phyloP scores from a whole-genome alignment of 2,888 invertebrate genomes.

The Antitype chi region DNA sequence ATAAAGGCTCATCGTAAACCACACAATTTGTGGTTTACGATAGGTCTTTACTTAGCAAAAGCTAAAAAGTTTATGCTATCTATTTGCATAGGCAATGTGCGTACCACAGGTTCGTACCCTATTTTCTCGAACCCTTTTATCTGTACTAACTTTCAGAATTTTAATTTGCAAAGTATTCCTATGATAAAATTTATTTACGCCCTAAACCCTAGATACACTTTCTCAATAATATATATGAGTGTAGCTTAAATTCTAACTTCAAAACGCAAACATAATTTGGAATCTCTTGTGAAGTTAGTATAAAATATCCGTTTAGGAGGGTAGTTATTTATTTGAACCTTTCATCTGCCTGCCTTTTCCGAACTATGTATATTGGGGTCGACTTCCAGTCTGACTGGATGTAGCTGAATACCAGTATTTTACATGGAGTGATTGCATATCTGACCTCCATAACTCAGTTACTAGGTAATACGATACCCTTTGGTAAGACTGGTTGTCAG shows the following conservation, averaged over 20 bases:
- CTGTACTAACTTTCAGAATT: slow-evolving; percentile 39
- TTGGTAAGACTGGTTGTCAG: no score
- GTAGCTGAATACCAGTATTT: no score
- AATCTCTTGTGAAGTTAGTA: background rate
- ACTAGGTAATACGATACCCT: no score
- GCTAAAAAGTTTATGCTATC: slow-evolving; percentile 39
- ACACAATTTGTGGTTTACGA: slow-evolving; percentile 43
- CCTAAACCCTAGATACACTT: background rate
- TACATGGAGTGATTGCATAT: no score
- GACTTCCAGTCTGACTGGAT: no score
- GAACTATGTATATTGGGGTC: no score
- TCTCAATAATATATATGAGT: slow-evolving; percentile 1
- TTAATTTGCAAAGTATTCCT: slow-evolving; percentile 30
- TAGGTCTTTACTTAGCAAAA: slow-evolving; percentile 26
- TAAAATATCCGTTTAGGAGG: background rate
- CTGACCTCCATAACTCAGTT: no score
- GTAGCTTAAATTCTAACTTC: background rate
- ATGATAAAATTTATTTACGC: slow-evolving; percentile 16
- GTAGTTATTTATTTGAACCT: background rate
- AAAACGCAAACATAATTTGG: background rate
- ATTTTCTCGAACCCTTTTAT: slow-evolving; percentile 45
- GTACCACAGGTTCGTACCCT: slow-evolving; percentile 29
- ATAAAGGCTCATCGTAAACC: slow-evolving; percentile 30
- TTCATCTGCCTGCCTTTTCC: no score
- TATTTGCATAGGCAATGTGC: slow-evolving; percentile 37